Evolutionary conservation across 2,113 vertebrate species (phyloP), one percentile per base, ranked within the genome.

Genomic region (Lepidothrix coronata): DNA sequence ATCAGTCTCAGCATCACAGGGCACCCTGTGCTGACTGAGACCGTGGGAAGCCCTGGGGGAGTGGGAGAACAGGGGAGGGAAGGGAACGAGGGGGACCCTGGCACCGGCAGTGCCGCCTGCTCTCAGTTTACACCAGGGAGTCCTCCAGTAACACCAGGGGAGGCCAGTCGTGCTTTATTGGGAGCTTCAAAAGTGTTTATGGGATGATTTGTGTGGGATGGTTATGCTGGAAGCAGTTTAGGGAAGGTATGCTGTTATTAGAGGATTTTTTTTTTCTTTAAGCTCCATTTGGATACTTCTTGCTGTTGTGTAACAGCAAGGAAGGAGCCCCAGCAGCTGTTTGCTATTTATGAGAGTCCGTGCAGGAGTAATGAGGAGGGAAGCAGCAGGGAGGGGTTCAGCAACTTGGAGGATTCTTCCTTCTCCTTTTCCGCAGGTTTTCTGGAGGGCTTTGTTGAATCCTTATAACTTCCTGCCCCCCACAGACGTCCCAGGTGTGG

Each of bases 151-250:
- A 96, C 89, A 43, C 46, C 93, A 74, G 95, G 86, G 89, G 97
- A 96, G 94, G 95, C 95, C 1, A 1, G 79, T 80, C 78, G 79
- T 9, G 39, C 95, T 97, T 98, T 95, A 93, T 84, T 95, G 96
- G 95, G 96, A 96, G 95, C 92, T 95, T 96, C 96, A 85, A 62
- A 97, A 97, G 97, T 98, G 97, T 98, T 98, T 97, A 98, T 97
- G 95, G 97, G 97, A 97, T 97, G 97, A 96, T 97, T 98, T 98
- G 94, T 96, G 95, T 72, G 81, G 91, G 97, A 97, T 63, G 55
- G 95, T 97, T 97, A 93, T 9, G 80, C 96, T 97, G 96, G 97
- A 98, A 98, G 94, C 88, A 79, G 95, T 97, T 97, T 80, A 88
- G 93, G 92, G 93, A 96, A 97, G 93, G 92, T 96, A 95, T 92